Base-by-base conservation (phyloP, 2,888 invertebrate species). In the Panzeria rudis region DNA sequence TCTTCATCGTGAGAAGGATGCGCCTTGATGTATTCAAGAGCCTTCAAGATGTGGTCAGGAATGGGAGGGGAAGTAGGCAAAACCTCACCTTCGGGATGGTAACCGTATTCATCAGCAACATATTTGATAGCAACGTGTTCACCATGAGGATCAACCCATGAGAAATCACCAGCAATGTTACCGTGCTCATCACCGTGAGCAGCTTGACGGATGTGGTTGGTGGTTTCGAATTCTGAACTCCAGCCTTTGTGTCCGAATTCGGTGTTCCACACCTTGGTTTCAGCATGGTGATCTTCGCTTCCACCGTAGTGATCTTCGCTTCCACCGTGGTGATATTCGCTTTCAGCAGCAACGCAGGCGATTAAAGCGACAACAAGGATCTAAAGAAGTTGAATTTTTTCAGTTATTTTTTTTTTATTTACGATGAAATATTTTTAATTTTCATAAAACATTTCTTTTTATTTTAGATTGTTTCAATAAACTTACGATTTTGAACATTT, bases 21-120 rank as follows among this genome's bases (percentile, higher is more conserved):
- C 50, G 91, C 89, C 87, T 90, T 92, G 88, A 90, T 94, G 92
- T 93, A 94, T 88, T 94, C 93, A 32, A 94, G 88, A 35, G 89
- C 62, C 54, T 87, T 87, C 20, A 87, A 35, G 72, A 89, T 89
- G 35, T 80, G 86, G 2, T 56, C 87, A 56, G 89, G 89, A 9
- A 87, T 79, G 86, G 89, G 89, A 69, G 87, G 89, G 35, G 88
- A 75, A 7, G 87, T 87, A 83, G 89, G 89, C 59, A 87, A 56
- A 13, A 84, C 64, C 11, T 84, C 83, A 52, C 89, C 59, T 44
- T 54, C 71, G 71, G 90, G 89, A 79, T 89, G 88, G 66, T 87
- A 89, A 20, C 91, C 91, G 54, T 90, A 83, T 84, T 91, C 91
- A 86, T 91, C 88, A 62, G 91, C 92, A 20, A 89, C 85, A 84